Percentiles rank a stretch among this genome's conserved stretches.
phyloP scores from a whole-genome alignment of 2,888 invertebrate genomes.

The Cosmia pyralina region DNA sequence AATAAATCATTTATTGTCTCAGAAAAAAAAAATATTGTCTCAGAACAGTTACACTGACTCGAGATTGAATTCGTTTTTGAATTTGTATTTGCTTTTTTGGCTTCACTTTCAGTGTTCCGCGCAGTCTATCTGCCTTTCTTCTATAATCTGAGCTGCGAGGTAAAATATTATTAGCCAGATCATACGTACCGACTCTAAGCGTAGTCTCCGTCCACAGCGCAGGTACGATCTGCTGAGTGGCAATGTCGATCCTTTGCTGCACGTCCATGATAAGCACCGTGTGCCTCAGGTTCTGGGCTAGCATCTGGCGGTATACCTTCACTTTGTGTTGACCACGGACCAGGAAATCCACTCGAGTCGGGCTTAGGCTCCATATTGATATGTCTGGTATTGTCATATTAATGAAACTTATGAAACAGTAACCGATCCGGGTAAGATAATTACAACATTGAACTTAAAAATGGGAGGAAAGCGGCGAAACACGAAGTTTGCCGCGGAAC shows the following conservation, averaged over 20 bases:
- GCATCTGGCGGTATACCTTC: constrained; percentile 64
- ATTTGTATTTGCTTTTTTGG: too few relatives aligned
- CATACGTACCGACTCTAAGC: constrained; percentile 67
- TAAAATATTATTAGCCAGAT: neutral
- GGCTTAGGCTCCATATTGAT: constrained; percentile 70
- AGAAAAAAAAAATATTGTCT: too few relatives aligned
- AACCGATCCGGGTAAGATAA: neutral
- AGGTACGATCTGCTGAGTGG: constrained; percentile 31
- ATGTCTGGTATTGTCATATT: constrained; percentile 59
- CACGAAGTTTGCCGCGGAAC: too few relatives aligned
- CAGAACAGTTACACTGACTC: too few relatives aligned
- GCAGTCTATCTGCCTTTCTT: too few relatives aligned
- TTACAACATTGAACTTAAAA: neutral
- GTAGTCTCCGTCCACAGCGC: constrained; percentile 65
- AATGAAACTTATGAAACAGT: neutral
- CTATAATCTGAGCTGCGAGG: too few relatives aligned
- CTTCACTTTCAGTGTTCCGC: too few relatives aligned
- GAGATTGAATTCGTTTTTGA: too few relatives aligned
- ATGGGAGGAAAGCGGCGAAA: too few relatives aligned
- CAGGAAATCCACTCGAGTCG: constrained; percentile 67
- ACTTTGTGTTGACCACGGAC: constrained; percentile 61
- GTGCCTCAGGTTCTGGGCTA: constrained; percentile 60
- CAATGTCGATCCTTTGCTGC: constrained; percentile 64
- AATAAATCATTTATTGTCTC: too few relatives aligned
- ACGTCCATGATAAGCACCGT: constrained; percentile 70